phyloP scores from a whole-genome alignment of 2,797 vertebrate species.

The Pangasius macronema region DNA sequence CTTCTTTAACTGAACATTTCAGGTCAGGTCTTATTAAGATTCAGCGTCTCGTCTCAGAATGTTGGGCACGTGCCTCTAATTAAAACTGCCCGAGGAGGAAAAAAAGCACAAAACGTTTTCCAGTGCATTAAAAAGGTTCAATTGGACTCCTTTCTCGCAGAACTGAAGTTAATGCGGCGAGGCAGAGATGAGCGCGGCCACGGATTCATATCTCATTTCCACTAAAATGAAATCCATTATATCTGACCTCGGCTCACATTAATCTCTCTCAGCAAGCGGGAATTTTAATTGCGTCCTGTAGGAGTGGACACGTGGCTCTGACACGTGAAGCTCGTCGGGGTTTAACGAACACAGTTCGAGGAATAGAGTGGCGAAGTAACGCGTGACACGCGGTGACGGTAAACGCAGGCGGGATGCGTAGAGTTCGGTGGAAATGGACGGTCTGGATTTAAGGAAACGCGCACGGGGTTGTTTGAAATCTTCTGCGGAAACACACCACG shows the following conservation, averaged over 20 bases:
- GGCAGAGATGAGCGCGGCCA: conserved; percentile 58
- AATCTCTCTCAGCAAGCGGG: conserved; percentile 72
- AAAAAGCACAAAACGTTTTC: conserved; percentile 23
- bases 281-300: conserved; percentile 65
- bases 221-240: conserved; percentile 72
- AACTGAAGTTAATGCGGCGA: conserved; percentile 63
- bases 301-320: conserved; percentile 57
- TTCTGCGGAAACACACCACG: background rate
- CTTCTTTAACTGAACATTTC: background rate
- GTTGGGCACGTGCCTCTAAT: conserved; percentile 17
- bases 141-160: conserved; percentile 53
- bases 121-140: conserved; percentile 39
- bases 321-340: conserved; percentile 68
- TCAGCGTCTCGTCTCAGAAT: background rate
- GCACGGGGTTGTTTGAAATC: background rate
- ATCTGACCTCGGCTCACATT: conserved; percentile 71
- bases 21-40: conserved; percentile 26
- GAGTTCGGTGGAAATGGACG: background rate
- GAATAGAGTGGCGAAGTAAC: conserved; percentile 65
- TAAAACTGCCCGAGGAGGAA: conserved; percentile 44
- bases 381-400: background rate
- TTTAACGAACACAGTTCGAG: conserved; percentile 70
- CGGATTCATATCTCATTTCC: conserved; percentile 71
- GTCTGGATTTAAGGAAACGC: background rate
- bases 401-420: background rate